Evolutionary conservation across 1,140 invertebrate species (phyloP).

Genomic region (Ericerus pela): DNA sequence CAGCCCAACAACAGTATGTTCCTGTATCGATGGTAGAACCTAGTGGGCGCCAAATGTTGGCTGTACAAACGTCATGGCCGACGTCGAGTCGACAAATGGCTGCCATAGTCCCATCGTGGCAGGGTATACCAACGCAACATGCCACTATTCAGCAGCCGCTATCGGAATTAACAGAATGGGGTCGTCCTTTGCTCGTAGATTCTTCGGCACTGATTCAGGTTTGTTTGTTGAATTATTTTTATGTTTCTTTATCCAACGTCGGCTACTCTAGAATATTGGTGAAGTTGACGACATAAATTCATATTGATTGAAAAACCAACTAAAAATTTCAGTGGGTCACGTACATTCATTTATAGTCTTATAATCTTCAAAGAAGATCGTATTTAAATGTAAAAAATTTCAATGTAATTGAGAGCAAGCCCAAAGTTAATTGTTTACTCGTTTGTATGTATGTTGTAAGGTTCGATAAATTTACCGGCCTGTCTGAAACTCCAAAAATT

Average conservation of each 20-base stretch:
- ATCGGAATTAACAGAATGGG: constrained; percentile 52
- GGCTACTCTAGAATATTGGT: background rate
- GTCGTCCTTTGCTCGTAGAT: constrained; percentile 62
- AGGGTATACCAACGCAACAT: constrained; percentile 55
- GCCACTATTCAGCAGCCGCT: constrained; percentile 54
- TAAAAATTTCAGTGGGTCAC: too few relatives aligned
- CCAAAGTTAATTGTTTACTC: too few relatives aligned
- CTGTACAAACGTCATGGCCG: constrained; percentile 68
- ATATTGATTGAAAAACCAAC: background rate
- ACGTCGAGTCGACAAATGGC: constrained; percentile 58
- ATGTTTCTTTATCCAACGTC: background rate
- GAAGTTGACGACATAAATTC: background rate
- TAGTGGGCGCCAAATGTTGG: constrained; percentile 49
- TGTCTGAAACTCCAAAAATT: too few relatives aligned
- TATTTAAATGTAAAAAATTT: too few relatives aligned
- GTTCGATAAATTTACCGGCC: too few relatives aligned
- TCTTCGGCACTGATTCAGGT: constrained; percentile 52
- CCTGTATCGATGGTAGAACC: constrained; percentile 83
- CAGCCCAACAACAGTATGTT: constrained; percentile 61
- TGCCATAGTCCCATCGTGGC: constrained; percentile 68
- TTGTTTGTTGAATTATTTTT: too few relatives aligned
- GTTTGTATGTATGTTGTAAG: too few relatives aligned
- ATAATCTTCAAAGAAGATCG: too few relatives aligned
- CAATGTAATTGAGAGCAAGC: too few relatives aligned
- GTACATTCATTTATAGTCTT: too few relatives aligned